Percentiles rank a stretch among this genome's conserved stretches.
These are phyloP conservation scores for Neodiprion pinetum DNA, from an alignment of 1,140 invertebrate species.

Conservation along the genomic window DNA sequence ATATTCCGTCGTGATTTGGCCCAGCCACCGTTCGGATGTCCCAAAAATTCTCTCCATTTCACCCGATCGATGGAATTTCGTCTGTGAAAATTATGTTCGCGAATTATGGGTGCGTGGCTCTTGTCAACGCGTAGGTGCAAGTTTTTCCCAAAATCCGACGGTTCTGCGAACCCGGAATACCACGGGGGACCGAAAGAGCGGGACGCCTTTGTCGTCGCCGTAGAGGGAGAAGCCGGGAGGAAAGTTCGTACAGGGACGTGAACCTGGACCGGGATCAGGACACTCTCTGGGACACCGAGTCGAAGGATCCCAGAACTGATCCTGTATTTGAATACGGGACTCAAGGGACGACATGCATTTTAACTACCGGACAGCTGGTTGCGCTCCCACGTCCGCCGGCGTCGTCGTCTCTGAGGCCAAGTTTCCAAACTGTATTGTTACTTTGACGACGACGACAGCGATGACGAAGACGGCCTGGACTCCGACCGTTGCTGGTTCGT, in stretches of 20 bases:
- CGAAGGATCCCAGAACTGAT: slow-evolving; percentile 49
- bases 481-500: slow-evolving; percentile 27
- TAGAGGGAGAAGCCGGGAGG: not conserved
- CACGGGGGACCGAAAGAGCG: no score
- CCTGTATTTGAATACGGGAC: slow-evolving; percentile 64
- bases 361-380: slow-evolving; percentile 61
- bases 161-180: no score
- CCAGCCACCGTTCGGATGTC: no score
- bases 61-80: no score
- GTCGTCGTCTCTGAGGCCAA: slow-evolving; percentile 44
- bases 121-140: no score
- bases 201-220: not conserved
- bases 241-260: slow-evolving; percentile 40
- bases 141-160: no score
- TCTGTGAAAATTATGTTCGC: no score
- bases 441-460: slow-evolving; percentile 36
- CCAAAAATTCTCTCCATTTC: no score
- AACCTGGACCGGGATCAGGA: slow-evolving; percentile 55
- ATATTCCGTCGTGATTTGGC: not conserved
- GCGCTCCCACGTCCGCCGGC: slow-evolving; percentile 54
- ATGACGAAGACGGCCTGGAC: slow-evolving; percentile 5
- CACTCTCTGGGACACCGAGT: slow-evolving; percentile 29
- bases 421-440: slow-evolving; percentile 60
- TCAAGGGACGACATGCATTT: slow-evolving; percentile 62
- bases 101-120: no score